Percentiles rank a stretch among this genome's conserved stretches.
Conservation (phyloP, 2,888 invertebrate species). For the Atethmia centrago region DNA sequence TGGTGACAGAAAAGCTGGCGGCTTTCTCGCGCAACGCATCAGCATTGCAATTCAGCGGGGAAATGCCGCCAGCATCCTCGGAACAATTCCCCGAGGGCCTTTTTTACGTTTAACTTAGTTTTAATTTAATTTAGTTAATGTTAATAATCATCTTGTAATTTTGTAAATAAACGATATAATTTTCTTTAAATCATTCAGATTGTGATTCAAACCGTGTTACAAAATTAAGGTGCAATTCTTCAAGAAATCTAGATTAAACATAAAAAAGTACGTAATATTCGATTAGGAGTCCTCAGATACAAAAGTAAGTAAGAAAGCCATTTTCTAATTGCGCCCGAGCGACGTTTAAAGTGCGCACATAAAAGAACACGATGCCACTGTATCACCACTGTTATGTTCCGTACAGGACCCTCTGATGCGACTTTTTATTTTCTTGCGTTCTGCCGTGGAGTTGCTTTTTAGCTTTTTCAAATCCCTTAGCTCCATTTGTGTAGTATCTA, state of each 20-base stretch:
- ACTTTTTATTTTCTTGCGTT: constrained; percentile 41
- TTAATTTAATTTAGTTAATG: no score
- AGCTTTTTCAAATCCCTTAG: constrained; percentile 28
- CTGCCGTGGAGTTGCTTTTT: constrained; percentile 11
- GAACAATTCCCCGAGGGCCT: no score
- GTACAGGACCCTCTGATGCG: constrained; percentile 41
- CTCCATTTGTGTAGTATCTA: constrained; percentile 23
- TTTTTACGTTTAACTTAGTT: no score
- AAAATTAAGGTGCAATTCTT: no score
- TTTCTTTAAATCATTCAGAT: no score
- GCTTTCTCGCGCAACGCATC: no score
- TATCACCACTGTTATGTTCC: constrained; percentile 62
- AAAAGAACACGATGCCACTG: constrained; percentile 70
- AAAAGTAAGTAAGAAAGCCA: constrained; percentile 71
- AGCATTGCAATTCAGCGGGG: no score
- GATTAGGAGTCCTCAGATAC: constrained; percentile 48
- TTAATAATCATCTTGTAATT: no score
- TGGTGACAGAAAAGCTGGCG: no score
- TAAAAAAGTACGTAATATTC: constrained; percentile 43
- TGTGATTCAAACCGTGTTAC: no score
- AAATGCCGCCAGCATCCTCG: no score
- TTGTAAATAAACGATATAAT: no score
- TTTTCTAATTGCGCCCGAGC: constrained; percentile 76
- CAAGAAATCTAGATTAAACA: constrained; percentile 26
- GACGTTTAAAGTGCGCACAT: constrained; percentile 75